phyloP scores from a whole-genome alignment of 2,888 invertebrate species.

The Stenurella melanura region DNA sequence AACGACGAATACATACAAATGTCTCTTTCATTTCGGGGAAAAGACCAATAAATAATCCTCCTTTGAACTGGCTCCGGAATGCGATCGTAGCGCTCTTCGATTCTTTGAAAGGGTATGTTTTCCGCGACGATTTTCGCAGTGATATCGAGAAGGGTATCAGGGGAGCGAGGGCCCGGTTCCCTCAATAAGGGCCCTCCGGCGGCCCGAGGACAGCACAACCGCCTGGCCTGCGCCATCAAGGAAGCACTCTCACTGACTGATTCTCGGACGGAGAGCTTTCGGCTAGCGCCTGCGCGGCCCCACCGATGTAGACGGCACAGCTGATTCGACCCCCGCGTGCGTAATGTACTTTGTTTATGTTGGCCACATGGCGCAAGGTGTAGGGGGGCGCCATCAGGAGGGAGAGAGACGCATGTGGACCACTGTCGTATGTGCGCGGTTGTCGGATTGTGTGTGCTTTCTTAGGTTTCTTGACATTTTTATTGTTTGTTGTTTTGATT shows the following conservation, averaged over 20 bases:
- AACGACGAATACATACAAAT: constrained; percentile 93
- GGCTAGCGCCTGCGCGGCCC: constrained; percentile 58
- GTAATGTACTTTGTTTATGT: constrained; percentile 75
- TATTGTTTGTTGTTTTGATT: background rate
- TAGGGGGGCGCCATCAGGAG: constrained; percentile 66
- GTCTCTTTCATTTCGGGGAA: constrained; percentile 90
- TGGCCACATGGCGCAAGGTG: constrained; percentile 74
- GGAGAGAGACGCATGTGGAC: constrained; percentile 59
- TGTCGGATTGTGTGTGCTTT: constrained; percentile 43
- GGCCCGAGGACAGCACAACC: constrained; percentile 74
- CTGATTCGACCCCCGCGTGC: constrained; percentile 73
- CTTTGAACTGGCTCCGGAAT: constrained; percentile 93
- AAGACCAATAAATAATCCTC: constrained; percentile 91
- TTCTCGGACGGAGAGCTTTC: constrained; percentile 28
- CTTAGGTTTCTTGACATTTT: background rate
- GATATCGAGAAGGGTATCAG: constrained; percentile 87
- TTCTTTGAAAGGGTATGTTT: constrained; percentile 89
- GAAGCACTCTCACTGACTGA: constrained; percentile 71
- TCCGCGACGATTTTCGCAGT: constrained; percentile 89
- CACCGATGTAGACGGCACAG: constrained; percentile 67
- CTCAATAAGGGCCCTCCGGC: constrained; percentile 67
- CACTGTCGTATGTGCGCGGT: constrained; percentile 48
- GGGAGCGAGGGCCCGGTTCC: constrained; percentile 73
- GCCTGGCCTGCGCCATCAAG: constrained; percentile 73
- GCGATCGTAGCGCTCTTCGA: constrained; percentile 90